phyloP scores from a whole-genome alignment of 1,140 invertebrate species.

The Neelides sp. region DNA sequence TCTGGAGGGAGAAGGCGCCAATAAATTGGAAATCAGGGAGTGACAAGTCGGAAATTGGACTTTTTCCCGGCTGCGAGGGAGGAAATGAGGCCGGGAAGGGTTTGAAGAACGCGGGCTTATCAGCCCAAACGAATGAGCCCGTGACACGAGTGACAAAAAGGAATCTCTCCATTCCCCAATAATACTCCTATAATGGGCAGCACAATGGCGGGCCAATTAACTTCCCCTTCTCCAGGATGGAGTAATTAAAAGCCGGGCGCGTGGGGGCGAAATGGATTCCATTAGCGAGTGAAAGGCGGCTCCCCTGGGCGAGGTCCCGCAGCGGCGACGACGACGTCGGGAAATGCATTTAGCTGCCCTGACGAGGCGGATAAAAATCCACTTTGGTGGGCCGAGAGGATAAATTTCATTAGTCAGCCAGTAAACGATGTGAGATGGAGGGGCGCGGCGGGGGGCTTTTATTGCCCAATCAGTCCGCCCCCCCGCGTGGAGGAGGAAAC shows the following conservation, averaged over 20 bases:
- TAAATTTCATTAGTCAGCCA: constrained; percentile 31
- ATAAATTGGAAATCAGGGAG: constrained; percentile 32
- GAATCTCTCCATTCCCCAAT: not conserved
- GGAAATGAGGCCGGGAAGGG: constrained; percentile 31
- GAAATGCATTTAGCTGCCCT: no score
- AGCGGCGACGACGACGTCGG: no score
- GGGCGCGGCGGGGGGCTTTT: constrained; percentile 29
- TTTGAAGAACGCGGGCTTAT: constrained; percentile 12
- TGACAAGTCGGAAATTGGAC: constrained; percentile 33
- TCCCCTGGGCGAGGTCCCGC: no score
- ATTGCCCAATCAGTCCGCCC: constrained; percentile 32
- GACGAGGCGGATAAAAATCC: constrained; percentile 31
- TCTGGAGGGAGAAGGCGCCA: constrained; percentile 14
- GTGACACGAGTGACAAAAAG: not conserved
- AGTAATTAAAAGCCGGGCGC: no score
- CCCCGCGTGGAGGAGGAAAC: no score
- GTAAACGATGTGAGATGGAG: constrained; percentile 31
- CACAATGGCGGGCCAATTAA: not conserved
- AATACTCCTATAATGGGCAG: not conserved
- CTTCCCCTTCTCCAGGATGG: not conserved
- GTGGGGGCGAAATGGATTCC: no score
- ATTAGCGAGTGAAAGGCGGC: no score
- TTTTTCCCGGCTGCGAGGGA: constrained; percentile 29
- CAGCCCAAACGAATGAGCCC: not conserved
- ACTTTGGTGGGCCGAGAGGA: constrained; percentile 29